Evolutionary conservation across 2,888 invertebrate genomes (phyloP).

Genomic region (Eledona agricola): DNA sequence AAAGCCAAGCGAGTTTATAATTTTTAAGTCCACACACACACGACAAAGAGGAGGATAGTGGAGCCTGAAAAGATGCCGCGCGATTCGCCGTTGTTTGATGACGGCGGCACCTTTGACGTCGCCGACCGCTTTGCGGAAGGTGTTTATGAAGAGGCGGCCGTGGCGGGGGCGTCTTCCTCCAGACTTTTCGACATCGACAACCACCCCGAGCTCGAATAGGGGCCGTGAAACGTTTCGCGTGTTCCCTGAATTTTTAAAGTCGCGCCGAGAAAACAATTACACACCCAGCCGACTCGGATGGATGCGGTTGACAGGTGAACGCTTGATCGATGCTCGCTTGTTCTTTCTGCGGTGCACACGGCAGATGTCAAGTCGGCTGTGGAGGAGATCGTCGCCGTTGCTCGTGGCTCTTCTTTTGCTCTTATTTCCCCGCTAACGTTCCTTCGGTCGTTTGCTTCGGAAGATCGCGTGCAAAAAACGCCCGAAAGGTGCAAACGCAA

Average conservation of each 20-base stretch:
- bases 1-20: conserved; percentile 24
- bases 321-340: conserved; percentile 25
- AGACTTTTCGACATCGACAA: neutral
- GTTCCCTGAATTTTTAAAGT: conserved; percentile 22
- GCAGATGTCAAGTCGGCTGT: conserved; percentile 12
- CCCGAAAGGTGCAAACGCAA: neutral
- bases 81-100: conserved; percentile 36
- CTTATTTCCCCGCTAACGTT: neutral
- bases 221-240: conserved; percentile 21
- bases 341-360: too few relatives aligned
- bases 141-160: conserved; percentile 24
- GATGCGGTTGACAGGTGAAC: conserved; percentile 19
- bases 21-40: conserved; percentile 27
- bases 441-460: too few relatives aligned
- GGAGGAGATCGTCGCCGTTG: conserved; percentile 17
- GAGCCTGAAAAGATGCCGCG: conserved; percentile 31
- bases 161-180: neutral
- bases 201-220: too few relatives aligned
- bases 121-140: conserved; percentile 33
- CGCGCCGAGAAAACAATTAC: conserved; percentile 23
- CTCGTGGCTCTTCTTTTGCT: conserved; percentile 4
- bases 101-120: conserved; percentile 28
- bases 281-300: conserved; percentile 20
- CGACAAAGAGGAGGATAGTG: conserved; percentile 8
- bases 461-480: too few relatives aligned